Evolutionary conservation across 2,113 vertebrate genomes (phyloP).

Genomic region (Sylvia atricapilla): DNA sequence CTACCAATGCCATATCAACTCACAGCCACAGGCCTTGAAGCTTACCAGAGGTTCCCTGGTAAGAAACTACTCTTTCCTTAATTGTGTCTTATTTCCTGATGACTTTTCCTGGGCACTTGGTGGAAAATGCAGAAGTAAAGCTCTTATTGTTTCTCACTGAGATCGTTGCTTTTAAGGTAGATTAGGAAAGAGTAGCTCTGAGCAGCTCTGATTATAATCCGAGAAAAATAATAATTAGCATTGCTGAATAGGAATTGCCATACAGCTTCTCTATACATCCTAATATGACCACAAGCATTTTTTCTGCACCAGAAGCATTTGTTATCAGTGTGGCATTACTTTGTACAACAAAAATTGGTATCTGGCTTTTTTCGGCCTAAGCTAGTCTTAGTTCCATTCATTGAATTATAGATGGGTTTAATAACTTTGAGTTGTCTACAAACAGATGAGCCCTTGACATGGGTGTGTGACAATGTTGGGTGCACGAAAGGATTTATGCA

Average conservation of each 20-base stretch:
- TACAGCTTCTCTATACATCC: not conserved
- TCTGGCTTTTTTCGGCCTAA: not conserved
- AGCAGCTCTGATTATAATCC: not conserved
- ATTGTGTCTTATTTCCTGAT: not conserved
- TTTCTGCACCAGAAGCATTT: not conserved
- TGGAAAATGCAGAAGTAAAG: not conserved
- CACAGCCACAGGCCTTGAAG: not conserved
- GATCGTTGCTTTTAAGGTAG: not conserved
- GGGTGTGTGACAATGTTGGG: not conserved
- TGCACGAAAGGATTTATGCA: not conserved
- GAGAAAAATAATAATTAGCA: not conserved
- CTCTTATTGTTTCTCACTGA: not conserved
- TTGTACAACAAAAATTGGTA: not conserved
- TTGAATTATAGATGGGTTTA: not conserved
- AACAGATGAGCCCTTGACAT: not conserved
- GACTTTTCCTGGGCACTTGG: not conserved
- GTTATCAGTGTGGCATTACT: not conserved
- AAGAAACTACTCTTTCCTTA: not conserved
- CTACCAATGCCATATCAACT: not conserved
- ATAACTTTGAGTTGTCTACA: not conserved
- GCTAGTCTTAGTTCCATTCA: not conserved
- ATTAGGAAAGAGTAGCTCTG: not conserved
- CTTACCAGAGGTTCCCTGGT: not conserved
- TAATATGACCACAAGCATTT: not conserved
- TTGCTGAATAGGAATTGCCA: not conserved